phyloP scores from a whole-genome alignment of 2,113 vertebrate species.

The Picathartes gymnocephalus region DNA sequence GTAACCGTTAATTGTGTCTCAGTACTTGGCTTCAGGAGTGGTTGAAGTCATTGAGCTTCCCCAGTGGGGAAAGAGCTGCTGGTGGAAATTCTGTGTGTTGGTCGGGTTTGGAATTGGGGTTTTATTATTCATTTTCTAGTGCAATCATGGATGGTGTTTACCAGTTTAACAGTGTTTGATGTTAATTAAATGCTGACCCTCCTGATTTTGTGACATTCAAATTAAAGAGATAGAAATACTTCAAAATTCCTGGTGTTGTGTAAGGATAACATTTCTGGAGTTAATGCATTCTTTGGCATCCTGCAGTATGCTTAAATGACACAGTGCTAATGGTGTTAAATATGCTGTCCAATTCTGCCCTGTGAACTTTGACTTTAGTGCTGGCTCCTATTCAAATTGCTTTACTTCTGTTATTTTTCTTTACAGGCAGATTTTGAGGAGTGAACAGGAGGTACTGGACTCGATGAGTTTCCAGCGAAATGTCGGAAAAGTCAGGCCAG shows the following conservation, averaged over 20 bases:
- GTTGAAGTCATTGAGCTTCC: background rate
- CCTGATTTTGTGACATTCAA: background rate
- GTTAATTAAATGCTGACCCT: background rate
- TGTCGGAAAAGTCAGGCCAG: slow-evolving; percentile 99
- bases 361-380: background rate
- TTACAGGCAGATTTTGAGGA: slow-evolving; percentile 83
- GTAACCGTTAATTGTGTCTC: background rate
- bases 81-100: background rate
- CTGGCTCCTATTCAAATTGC: background rate
- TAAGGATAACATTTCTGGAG: background rate
- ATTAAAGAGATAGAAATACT: background rate
- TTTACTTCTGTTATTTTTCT: background rate
- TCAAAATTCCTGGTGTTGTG: background rate
- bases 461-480: slow-evolving; percentile 99
- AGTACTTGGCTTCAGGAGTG: background rate
- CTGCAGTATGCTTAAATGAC: background rate
- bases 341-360: background rate
- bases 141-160: background rate
- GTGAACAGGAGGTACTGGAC: slow-evolving; percentile 89
- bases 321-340: background rate
- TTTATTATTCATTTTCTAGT: background rate
- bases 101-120: background rate
- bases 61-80: background rate
- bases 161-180: background rate
- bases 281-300: background rate